phyloP scores from a whole-genome alignment of 1,140 invertebrate species.

The Camponotus pennsylvanicus region DNA sequence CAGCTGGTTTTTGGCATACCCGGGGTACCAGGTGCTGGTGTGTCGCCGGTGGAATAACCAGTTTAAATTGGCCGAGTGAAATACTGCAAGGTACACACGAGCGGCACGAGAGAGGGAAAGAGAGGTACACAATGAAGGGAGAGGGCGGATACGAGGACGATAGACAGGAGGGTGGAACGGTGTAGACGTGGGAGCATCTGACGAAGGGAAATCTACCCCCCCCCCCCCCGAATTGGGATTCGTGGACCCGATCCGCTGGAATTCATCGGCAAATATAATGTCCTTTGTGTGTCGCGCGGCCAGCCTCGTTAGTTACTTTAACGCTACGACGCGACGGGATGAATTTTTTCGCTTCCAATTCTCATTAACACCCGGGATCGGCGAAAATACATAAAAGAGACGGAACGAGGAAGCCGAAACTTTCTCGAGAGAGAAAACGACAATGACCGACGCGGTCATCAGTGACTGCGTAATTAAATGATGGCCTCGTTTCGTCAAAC shows the following conservation, averaged over 20 bases:
- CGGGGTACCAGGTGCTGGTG: conserved; percentile 65
- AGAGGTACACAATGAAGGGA: not conserved
- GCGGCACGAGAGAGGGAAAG: not conserved
- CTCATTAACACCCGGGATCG: conserved; percentile 68
- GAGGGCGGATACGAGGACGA: not conserved
- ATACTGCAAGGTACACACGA: conserved; percentile 58
- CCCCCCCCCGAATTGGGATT: conserved; percentile 58
- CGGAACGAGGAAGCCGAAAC: conserved; percentile 19
- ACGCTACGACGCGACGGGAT: conserved; percentile 21
- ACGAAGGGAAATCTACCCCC: conserved; percentile 24
- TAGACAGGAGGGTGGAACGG: conserved; percentile 11
- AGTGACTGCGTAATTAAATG: conserved; percentile 48
- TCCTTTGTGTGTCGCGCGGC: conserved; percentile 70
- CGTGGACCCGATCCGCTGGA: conserved; percentile 64
- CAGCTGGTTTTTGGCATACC: conserved; percentile 71
- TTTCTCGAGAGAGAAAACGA: conserved; percentile 7
- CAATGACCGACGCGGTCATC: conserved; percentile 33
- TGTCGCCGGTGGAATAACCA: conserved; percentile 62
- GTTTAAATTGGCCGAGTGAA: conserved; percentile 71
- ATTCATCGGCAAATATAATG: conserved; percentile 71
- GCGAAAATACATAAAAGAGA: conserved; percentile 57
- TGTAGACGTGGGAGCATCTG: conserved; percentile 1
- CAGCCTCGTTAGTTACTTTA: conserved; percentile 70
- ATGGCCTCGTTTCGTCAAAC: conserved; percentile 33
- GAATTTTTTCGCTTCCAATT: conserved; percentile 66